Evolutionary conservation across 1,140 invertebrate species (phyloP).

Genomic region (Leguminivora glycinivorella): DNA sequence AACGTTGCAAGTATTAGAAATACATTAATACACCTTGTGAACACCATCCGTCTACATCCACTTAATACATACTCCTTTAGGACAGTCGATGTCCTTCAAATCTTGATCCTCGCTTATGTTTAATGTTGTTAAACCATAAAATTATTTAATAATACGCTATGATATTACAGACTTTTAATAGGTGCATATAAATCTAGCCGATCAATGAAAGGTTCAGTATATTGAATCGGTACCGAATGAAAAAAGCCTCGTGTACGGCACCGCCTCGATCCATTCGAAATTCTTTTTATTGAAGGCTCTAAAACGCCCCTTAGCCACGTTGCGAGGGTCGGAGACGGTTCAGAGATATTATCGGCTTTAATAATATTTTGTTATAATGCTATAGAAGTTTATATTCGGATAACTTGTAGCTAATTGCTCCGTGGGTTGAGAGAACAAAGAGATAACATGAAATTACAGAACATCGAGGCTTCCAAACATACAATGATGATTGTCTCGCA

Average conservation of each 20-base stretch:
- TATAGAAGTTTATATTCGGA: constrained; percentile 43
- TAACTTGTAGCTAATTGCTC: constrained; percentile 47
- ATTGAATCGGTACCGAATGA: constrained; percentile 16
- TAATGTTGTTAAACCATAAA: background rate
- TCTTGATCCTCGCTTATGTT: background rate
- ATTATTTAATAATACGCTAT: background rate
- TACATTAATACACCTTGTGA: background rate
- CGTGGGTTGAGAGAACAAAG: constrained; percentile 45
- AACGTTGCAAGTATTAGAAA: background rate
- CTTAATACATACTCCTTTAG: background rate
- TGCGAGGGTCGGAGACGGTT: constrained; percentile 40
- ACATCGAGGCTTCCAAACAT: constrained; percentile 29
- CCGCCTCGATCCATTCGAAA: constrained; percentile 33
- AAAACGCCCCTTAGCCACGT: constrained; percentile 42
- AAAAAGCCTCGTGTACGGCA: constrained; percentile 23
- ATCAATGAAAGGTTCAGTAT: constrained; percentile 25
- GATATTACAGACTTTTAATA: background rate
- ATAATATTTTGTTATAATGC: constrained; percentile 49
- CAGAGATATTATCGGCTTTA: constrained; percentile 49
- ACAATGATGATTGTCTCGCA: constrained; percentile 48
- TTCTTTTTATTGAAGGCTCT: constrained; percentile 42
- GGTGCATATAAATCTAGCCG: constrained; percentile 5
- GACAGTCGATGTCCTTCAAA: background rate
- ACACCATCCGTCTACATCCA: background rate
- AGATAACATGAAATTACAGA: constrained; percentile 40